Percentiles rank a stretch among this genome's conserved stretches.
Conservation (phyloP, 2,888 invertebrate species). For the Zhengitettix transpicula region DNA sequence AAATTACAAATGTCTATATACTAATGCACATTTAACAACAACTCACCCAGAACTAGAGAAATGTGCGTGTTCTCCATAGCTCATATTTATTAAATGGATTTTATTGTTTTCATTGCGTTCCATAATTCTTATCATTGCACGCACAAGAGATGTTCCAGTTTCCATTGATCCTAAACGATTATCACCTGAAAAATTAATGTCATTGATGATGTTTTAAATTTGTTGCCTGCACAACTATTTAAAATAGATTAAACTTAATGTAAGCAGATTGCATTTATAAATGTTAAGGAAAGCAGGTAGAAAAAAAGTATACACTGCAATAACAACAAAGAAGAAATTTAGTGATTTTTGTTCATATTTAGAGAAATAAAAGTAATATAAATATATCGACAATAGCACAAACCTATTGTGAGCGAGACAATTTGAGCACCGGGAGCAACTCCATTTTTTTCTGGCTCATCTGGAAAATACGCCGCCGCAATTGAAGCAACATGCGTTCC, state of each 20-base stretch:
- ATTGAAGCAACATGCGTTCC: constrained; percentile 97
- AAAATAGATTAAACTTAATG: no score
- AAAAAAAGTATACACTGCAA: no score
- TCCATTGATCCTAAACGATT: constrained; percentile 87
- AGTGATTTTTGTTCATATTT: not conserved
- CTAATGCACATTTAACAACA: not conserved
- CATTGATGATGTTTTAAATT: not conserved
- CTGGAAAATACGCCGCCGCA: constrained; percentile 77
- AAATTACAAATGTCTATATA: no score
- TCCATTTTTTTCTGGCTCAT: constrained; percentile 76
- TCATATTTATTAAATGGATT: constrained; percentile 91
- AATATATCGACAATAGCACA: constrained; percentile 1
- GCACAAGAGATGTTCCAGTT: constrained; percentile 80
- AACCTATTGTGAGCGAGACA: constrained; percentile 71
- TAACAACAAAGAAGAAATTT: no score
- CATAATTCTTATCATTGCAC: constrained; percentile 83
- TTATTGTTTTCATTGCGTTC: constrained; percentile 34
- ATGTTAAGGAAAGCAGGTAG: no score
- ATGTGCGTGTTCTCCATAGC: constrained; percentile 90
- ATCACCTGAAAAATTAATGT: constrained; percentile 39
- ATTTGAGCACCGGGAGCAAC: constrained; percentile 93
- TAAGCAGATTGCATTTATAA: no score
- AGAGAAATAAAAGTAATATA: not conserved
- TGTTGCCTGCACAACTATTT: no score
- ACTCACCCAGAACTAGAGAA: constrained; percentile 78